A percentile compares a stretch with the other conserved stretches of the same genome.
These are phyloP conservation scores for Zeugodacus cucurbitae DNA, from an alignment of 1,140 invertebrate species.

Conservation along the genomic window DNA sequence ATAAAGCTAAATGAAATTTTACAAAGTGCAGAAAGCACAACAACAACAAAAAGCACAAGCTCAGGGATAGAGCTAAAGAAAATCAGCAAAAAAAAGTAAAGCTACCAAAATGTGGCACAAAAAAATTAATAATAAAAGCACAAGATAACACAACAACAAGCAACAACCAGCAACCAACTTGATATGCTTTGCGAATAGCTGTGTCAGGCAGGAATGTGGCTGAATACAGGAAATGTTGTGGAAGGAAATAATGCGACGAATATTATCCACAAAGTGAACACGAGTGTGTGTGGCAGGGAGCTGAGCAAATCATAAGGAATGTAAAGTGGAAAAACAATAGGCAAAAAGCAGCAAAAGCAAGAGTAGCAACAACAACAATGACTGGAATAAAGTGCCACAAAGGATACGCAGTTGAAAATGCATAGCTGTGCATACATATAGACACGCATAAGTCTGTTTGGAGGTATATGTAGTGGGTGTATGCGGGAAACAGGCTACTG, in stretches of 20 bases:
- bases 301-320: not conserved
- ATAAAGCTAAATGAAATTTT: not conserved
- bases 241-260: conserved; percentile 26
- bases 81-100: not conserved
- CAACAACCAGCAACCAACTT: not conserved
- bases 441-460: not conserved
- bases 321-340: not conserved
- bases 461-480: not conserved
- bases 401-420: not conserved
- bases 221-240: conserved; percentile 18
- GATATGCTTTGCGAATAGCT: not conserved
- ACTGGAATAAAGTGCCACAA: not conserved
- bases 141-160: not conserved
- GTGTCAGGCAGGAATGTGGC: not conserved
- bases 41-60: not conserved
- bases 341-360: not conserved
- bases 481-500: not conserved
- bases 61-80: not conserved
- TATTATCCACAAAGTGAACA: not conserved
- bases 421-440: not conserved
- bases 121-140: not conserved
- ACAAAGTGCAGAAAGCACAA: not conserved
- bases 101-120: not conserved
- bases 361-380: not conserved
- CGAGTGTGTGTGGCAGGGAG: not conserved